phyloP scores from a whole-genome alignment of 2,888 invertebrate species.

The Epinotia demarniana region DNA sequence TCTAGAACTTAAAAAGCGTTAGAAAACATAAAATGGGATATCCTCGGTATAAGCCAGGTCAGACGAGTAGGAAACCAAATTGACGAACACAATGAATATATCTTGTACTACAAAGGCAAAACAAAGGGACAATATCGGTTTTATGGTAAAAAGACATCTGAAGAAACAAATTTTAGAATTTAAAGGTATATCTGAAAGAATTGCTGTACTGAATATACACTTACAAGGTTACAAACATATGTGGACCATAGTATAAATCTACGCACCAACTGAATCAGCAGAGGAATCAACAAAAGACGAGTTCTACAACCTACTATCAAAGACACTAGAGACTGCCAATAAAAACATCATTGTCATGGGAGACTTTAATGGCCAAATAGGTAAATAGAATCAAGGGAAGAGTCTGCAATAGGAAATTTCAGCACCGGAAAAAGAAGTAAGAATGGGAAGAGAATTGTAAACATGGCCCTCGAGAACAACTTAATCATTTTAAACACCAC shows the following conservation, averaged over 20 bases:
- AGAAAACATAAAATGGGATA: slow-evolving; percentile 1
- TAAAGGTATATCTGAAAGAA: no score
- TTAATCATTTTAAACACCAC: background rate
- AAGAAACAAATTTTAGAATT: no score
- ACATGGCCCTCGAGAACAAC: background rate
- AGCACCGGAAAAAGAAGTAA: background rate
- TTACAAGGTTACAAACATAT: no score
- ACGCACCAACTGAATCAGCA: background rate
- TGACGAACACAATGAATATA: no score
- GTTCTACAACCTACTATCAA: background rate
- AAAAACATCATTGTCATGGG: background rate
- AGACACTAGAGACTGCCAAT: background rate
- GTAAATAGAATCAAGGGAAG: background rate
- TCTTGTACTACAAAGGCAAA: no score
- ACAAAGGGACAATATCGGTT: no score
- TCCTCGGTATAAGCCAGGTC: background rate
- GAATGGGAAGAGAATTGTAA: background rate
- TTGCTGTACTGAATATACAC: no score
- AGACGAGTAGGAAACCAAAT: background rate
- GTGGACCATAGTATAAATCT: no score
- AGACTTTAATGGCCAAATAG: no score
- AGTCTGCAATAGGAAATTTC: background rate
- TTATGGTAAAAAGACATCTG: no score
- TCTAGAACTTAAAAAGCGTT: background rate
- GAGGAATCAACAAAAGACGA: background rate